Evolutionary conservation across 2,113 vertebrate genomes (phyloP).

Genomic region (Eubucco bourcierii): DNA sequence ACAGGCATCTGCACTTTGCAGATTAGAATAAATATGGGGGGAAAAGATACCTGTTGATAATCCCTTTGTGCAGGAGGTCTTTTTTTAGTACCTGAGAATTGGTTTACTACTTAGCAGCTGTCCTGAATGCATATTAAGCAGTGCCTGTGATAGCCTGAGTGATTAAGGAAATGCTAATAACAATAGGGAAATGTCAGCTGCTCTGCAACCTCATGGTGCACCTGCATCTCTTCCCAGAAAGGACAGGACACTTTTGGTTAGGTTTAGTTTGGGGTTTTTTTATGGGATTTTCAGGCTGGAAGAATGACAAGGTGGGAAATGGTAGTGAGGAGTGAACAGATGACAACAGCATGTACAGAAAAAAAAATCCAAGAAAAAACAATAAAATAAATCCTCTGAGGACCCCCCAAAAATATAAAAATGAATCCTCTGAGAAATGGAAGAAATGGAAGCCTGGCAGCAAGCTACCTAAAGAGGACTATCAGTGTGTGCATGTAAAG

Average conservation of each 20-base stretch:
- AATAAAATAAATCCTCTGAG: not conserved
- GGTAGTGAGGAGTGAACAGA: not conserved
- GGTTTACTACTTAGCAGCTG: not conserved
- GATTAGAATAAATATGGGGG: not conserved
- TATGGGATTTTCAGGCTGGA: not conserved
- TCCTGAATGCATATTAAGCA: constrained; percentile 36
- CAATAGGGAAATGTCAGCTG: constrained; percentile 44
- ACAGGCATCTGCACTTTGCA: not conserved
- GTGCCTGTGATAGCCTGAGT: not conserved
- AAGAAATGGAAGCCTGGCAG: constrained; percentile 1
- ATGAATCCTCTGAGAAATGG: not conserved
- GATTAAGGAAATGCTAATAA: constrained; percentile 33
- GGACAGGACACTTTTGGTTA: not conserved
- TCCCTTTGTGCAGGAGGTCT: not conserved
- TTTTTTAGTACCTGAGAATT: constrained; percentile 14
- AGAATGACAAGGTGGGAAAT: constrained; percentile 2
- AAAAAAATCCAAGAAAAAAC: not conserved
- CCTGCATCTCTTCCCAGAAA: constrained; percentile 23
- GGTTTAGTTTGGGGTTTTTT: not conserved
- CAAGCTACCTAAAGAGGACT: not conserved
- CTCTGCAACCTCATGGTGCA: not conserved
- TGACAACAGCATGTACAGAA: not conserved
- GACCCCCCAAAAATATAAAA: not conserved
- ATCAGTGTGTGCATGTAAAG: not conserved
- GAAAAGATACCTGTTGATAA: not conserved